Percentiles rank a stretch among this genome's conserved stretches.
Conservation (phyloP, 2,113 vertebrate species). For the Danionella cerebrum region DNA sequence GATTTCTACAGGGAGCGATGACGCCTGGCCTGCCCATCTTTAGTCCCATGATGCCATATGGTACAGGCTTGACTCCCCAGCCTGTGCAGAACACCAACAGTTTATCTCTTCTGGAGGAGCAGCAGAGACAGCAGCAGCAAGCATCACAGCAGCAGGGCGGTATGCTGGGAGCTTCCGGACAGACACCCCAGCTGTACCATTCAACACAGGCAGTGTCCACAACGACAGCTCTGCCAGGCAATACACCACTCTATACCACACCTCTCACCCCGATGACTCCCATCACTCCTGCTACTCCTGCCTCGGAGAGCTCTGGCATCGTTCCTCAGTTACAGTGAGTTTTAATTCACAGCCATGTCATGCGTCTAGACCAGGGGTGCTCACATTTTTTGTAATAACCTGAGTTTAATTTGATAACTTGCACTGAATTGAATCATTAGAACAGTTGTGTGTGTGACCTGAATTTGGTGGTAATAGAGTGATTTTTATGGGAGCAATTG, state of each 20-base stretch:
- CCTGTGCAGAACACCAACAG: constrained; percentile 91
- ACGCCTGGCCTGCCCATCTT: constrained; percentile 89
- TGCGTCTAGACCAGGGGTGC: neutral
- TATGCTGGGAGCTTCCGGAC: constrained; percentile 74
- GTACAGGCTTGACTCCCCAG: constrained; percentile 91
- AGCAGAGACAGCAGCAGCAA: constrained; percentile 84
- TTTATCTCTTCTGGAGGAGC: constrained; percentile 86
- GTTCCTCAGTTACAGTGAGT: constrained; percentile 94
- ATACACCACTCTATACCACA: constrained; percentile 82
- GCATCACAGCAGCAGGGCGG: constrained; percentile 73
- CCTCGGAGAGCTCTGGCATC: constrained; percentile 96
- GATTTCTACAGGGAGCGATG: constrained; percentile 76
- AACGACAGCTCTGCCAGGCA: constrained; percentile 84
- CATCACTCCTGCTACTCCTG: constrained; percentile 87
- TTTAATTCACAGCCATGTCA: neutral
- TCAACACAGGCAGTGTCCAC: constrained; percentile 83
- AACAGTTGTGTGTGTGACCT: too few species aligned
- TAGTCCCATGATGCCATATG: constrained; percentile 97
- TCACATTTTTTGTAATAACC: neutral
- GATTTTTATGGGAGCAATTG: too few species aligned
- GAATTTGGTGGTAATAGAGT: too few species aligned
- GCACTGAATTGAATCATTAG: too few species aligned
- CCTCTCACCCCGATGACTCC: constrained; percentile 96
- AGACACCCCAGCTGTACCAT: constrained; percentile 91
- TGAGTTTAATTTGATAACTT: too few species aligned